Evolutionary conservation across 2,888 invertebrate genomes (phyloP).

Genomic region (Patella pellucida): DNA sequence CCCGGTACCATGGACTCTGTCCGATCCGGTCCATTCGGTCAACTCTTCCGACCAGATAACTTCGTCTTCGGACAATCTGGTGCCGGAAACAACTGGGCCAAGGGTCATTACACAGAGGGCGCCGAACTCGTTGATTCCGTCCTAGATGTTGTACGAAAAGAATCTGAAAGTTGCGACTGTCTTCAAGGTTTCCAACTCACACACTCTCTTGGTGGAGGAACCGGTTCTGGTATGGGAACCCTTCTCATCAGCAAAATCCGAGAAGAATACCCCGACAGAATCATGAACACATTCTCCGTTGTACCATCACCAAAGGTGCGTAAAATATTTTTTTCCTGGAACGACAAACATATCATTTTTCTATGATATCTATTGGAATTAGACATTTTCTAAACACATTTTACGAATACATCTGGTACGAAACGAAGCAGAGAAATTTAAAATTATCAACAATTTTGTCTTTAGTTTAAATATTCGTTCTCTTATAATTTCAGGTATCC

Average conservation of each 20-base stretch:
- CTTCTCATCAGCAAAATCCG: constrained; percentile 8
- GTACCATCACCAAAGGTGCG: constrained; percentile 7
- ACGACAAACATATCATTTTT: too few species aligned
- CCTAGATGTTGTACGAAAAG: constrained; percentile 3
- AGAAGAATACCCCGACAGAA: constrained; percentile 10
- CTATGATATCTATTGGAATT: too few species aligned
- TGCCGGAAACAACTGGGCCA: constrained; percentile 7
- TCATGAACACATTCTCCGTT: constrained; percentile 6
- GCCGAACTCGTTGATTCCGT: background rate
- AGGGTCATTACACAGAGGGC: constrained; percentile 6
- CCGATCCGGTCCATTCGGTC: constrained; percentile 11
- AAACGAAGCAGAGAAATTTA: too few species aligned
- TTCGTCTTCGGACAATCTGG: constrained; percentile 8
- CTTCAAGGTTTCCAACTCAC: constrained; percentile 5
- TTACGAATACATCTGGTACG: too few species aligned
- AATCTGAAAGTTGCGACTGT: constrained; percentile 1
- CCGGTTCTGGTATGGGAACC: constrained; percentile 10
- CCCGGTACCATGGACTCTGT: constrained; percentile 9
- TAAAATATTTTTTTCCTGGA: background rate
- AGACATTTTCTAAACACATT: too few species aligned
- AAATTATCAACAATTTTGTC: too few species aligned
- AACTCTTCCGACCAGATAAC: constrained; percentile 2
- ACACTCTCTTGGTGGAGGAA: constrained; percentile 8
- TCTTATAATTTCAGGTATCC: background rate
- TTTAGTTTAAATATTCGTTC: too few species aligned